Evolutionary conservation across 2,113 vertebrate species (phyloP).

Genomic region (Onychostruthus taczanowskii): DNA sequence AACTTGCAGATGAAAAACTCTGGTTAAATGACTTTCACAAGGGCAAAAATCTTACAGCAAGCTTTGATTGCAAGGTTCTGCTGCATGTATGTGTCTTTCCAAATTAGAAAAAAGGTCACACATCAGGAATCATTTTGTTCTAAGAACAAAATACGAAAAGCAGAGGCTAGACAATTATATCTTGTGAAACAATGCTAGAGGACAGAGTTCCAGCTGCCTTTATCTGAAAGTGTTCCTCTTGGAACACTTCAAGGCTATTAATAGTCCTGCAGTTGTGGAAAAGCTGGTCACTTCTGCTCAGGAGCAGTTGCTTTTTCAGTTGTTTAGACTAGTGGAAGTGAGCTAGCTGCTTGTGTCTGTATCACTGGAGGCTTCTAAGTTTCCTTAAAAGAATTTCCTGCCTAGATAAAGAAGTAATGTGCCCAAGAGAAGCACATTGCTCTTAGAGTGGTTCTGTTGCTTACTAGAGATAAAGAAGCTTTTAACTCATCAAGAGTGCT

Average conservation of each 20-base stretch:
- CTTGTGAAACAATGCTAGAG: neutral
- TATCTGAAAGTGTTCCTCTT: neutral
- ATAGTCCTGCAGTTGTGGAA: neutral
- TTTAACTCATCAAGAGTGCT: neutral
- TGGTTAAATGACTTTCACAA: neutral
- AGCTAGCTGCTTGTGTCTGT: neutral
- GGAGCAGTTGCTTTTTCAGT: neutral
- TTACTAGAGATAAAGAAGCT: neutral
- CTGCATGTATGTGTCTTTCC: accelerated
- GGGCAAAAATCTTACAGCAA: neutral
- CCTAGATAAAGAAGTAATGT: neutral
- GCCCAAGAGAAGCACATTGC: neutral
- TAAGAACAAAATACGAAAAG: neutral
- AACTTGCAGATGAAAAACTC: neutral
- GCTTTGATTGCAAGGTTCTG: neutral
- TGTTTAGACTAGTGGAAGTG: neutral
- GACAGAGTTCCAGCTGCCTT: neutral
- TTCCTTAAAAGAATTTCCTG: neutral
- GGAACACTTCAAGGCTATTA: neutral
- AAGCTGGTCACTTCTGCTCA: neutral
- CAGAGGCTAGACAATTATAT: neutral
- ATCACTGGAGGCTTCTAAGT: neutral
- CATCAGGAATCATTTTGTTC: neutral
- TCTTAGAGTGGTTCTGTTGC: neutral
- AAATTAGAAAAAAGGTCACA: neutral